Conservation (phyloP, 2,797 vertebrate genomes). For the Scomberomorus guttatus region DNA sequence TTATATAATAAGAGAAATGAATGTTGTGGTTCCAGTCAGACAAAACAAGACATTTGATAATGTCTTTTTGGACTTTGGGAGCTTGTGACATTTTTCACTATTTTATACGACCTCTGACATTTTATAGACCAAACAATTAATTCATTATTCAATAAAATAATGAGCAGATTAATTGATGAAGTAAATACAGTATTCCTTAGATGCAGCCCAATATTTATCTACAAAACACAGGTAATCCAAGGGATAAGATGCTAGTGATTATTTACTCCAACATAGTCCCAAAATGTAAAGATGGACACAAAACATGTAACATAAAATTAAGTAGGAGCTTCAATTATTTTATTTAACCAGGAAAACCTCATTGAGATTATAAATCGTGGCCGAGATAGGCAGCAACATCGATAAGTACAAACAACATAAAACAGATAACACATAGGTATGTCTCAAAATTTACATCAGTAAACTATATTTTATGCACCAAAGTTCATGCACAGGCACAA, state of each 20-base stretch:
- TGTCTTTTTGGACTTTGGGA: not conserved
- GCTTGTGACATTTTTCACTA: not conserved
- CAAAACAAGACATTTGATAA: not conserved
- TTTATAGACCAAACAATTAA: too few relatives aligned
- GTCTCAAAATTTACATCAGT: too few relatives aligned
- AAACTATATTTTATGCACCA: not conserved
- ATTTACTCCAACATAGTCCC: not conserved
- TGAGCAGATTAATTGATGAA: not conserved
- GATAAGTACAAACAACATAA: too few relatives aligned
- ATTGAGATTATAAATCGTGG: too few relatives aligned
- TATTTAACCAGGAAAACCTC: too few relatives aligned
- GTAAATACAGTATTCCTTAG: not conserved
- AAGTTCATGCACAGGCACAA: not conserved
- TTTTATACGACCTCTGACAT: too few relatives aligned
- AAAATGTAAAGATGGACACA: not conserved
- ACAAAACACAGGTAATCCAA: not conserved
- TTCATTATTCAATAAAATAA: too few relatives aligned
- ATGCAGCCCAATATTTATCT: not conserved
- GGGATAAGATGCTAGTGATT: not conserved
- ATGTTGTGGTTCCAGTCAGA: not conserved
- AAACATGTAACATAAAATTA: not conserved
- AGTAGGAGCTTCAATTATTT: too few relatives aligned
- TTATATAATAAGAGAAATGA: too few relatives aligned
- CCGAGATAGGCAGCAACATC: too few relatives aligned
- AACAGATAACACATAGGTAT: too few relatives aligned